Evolutionary conservation across 2,113 vertebrate species (phyloP).

Genomic region (Syngnathus typhle): DNA sequence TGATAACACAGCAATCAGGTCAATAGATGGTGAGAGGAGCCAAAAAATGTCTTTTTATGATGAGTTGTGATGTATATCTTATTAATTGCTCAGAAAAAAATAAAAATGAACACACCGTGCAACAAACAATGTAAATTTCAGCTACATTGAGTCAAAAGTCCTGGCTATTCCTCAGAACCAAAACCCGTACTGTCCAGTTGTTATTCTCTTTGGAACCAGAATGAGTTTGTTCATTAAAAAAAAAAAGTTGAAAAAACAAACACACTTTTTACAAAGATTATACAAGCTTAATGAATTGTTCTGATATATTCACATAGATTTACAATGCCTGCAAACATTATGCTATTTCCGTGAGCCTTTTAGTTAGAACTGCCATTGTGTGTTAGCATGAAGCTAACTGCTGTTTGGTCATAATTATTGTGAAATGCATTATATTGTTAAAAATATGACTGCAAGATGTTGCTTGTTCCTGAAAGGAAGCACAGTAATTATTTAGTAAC

Average conservation of each 20-base stretch:
- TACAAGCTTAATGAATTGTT: too few relatives aligned
- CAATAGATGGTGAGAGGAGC: constrained; percentile 14
- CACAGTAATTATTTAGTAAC: too few relatives aligned
- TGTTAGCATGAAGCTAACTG: not conserved
- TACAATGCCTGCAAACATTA: too few relatives aligned
- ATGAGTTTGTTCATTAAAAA: not conserved
- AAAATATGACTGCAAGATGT: too few relatives aligned
- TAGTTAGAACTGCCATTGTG: not conserved
- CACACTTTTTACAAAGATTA: too few relatives aligned
- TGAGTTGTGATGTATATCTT: not conserved
- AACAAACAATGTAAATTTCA: not conserved
- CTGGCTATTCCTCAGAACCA: not conserved
- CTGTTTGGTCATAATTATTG: not conserved
- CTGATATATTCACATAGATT: too few relatives aligned
- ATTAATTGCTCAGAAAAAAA: not conserved
- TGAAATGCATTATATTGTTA: not conserved
- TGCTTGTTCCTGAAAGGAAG: too few relatives aligned
- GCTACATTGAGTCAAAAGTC: not conserved
- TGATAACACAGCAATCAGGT: constrained; percentile 35
- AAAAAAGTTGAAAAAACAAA: not conserved
- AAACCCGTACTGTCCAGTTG: not conserved
- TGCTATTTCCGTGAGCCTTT: not conserved
- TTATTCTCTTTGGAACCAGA: not conserved
- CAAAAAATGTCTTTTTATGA: not conserved
- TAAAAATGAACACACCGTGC: not conserved